Percentiles rank a stretch among this genome's conserved stretches.
Conservation (phyloP, 2,113 vertebrate genomes). For the Myanophis thanlyinensis region DNA sequence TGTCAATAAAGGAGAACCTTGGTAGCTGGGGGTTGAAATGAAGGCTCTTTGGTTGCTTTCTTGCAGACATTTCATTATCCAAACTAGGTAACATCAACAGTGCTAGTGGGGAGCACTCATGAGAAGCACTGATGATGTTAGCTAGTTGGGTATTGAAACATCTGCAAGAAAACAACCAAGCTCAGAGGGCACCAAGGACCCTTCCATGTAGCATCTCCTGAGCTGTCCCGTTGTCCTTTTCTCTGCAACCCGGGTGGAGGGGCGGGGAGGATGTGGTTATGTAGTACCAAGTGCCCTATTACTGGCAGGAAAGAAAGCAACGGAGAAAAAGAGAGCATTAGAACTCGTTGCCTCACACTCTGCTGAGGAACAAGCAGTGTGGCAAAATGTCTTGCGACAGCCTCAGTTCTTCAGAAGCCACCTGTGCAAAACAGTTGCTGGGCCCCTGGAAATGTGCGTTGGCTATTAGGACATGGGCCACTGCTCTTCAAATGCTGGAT, state of each 20-base stretch:
- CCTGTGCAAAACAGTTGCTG: not conserved
- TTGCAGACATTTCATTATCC: not conserved
- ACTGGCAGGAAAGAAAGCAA: constrained; percentile 44
- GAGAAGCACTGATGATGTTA: too few species aligned
- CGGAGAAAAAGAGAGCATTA: constrained; percentile 36
- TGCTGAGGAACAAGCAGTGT: constrained; percentile 29
- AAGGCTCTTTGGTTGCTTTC: not conserved
- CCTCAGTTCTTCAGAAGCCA: constrained; percentile 4
- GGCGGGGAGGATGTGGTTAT: constrained; percentile 55
- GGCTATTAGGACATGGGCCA: not conserved
- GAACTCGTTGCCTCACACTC: constrained; percentile 44
- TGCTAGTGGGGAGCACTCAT: not conserved
- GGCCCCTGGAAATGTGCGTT: not conserved
- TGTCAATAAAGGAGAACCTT: too few species aligned
- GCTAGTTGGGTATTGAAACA: not conserved
- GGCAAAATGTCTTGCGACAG: constrained; percentile 45
- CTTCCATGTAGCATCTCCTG: constrained; percentile 29
- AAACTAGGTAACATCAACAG: not conserved
- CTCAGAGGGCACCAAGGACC: constrained; percentile 25
- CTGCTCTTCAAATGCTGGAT: not conserved
- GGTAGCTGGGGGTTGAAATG: too few species aligned
- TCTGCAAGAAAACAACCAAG: not conserved
- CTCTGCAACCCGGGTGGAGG: constrained; percentile 26
- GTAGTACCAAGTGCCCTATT: constrained; percentile 53
- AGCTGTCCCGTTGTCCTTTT: constrained; percentile 29